phyloP scores from a whole-genome alignment of 2,797 vertebrate genomes.

The Falco naumanni region DNA sequence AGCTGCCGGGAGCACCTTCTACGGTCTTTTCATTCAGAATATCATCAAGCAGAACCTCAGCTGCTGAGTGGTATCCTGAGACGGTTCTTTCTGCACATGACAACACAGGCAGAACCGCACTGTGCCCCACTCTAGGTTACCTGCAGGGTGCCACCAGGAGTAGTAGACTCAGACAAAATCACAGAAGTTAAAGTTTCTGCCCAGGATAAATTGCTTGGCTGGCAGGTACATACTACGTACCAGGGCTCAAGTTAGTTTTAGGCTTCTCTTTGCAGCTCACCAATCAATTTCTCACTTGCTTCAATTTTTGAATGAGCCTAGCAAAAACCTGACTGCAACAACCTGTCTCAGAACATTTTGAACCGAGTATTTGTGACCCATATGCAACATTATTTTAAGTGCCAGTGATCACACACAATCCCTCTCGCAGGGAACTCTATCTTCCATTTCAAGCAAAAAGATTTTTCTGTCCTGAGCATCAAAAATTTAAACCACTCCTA shows the following conservation, averaged over 20 bases:
- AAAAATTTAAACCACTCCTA: conserved; percentile 19
- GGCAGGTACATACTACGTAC: not conserved
- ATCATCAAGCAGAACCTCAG: not conserved
- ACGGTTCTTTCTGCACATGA: not conserved
- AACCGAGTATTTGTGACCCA: not conserved
- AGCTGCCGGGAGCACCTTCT: not conserved
- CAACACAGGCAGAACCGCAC: not conserved
- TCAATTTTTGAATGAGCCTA: not conserved
- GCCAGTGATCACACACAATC: not conserved
- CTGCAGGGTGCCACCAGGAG: not conserved
- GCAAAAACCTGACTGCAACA: not conserved
- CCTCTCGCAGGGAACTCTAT: not conserved
- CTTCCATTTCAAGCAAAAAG: conserved; percentile 27
- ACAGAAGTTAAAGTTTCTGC: not conserved
- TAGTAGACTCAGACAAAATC: not conserved
- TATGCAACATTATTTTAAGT: not conserved
- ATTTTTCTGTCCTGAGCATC: conserved; percentile 19
- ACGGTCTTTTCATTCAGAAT: not conserved
- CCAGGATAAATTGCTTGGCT: not conserved
- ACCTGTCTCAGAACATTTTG: not conserved
- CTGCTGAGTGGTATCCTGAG: not conserved
- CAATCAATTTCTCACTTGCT: not conserved
- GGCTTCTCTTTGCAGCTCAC: not conserved
- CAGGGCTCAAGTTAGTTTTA: not conserved
- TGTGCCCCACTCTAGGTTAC: not conserved